Base-by-base conservation (phyloP, 2,113 vertebrate species). In the Lynx canadensis region DNA sequence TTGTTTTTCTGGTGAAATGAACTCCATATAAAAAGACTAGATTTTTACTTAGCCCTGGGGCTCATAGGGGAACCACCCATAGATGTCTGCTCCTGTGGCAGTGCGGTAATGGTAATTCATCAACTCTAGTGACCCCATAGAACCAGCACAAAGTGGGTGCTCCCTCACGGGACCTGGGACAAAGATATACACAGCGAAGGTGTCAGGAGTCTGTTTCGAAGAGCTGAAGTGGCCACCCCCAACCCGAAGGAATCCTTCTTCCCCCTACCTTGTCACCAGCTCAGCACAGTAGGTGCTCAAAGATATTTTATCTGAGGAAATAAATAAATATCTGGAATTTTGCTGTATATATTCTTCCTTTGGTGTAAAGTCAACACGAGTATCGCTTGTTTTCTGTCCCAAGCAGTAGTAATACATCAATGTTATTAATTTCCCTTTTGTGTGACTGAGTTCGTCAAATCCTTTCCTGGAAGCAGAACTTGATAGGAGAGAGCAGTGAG, bases 1-100 rank as follows among this genome's bases (percentile, higher is more conserved):
- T 93, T 96, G 60, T 68, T 95, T 91, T 94, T n/a, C 88, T 87
- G 50, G 38, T 78, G 50, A 88, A 95, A 71, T 85, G 52, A 95
- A 16, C 4, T 50, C 71, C 29, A 16, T 25, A 50, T 45, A 19
- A 83, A 38, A 80, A 82, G 50, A 48, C 52, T 41, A 57, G n/a
- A 65, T 88, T 95, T 92, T 69, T 12, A 55, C 66, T 71, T 50
- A 31, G 14, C 91, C 79, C 25, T 82, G 19, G 55, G 10, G 2
- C 0, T 9, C 1, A 7, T 23, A 21, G 36, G 21, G 21, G 8
- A 63, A 27, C 29, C 13, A 23, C 9, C 10, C 16, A 21, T 1
- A 33, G 81, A 27, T 80, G 5, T 48, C 18, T 86, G 66, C 9
- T 80, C 16, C 50, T 60, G 7, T 13, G 65, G 7, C 31, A n/a